Conservation (phyloP, 2,888 invertebrate genomes). For the Dolichopus griseipennis region DNA sequence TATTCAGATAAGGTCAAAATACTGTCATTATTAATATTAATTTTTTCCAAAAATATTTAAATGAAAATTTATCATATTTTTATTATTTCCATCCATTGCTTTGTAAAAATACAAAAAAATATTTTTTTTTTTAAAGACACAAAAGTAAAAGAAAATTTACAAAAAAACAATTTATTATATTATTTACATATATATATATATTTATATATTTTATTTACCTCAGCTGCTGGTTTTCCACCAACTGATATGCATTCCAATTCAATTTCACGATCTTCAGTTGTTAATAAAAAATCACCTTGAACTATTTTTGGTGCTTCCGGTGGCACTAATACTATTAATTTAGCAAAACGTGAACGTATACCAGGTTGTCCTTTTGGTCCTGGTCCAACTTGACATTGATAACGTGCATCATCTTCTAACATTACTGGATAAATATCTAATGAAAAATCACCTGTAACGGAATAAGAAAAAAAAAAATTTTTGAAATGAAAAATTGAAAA, state of each 20-base stretch:
- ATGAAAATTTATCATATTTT: too few species aligned
- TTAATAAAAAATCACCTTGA: constrained; percentile 73
- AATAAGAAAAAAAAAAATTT: constrained; percentile 31
- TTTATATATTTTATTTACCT: constrained; percentile 50
- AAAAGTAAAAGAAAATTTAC: background rate
- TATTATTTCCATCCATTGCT: too few species aligned
- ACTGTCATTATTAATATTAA: too few species aligned
- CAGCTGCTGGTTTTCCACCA: constrained; percentile 89
- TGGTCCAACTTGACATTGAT: constrained; percentile 90
- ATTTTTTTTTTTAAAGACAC: too few species aligned
- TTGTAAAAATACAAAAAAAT: too few species aligned
- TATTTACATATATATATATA: background rate
- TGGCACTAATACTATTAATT: constrained; percentile 77
- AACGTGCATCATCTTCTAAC: constrained; percentile 84
- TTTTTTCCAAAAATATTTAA: too few species aligned
- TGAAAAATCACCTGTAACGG: constrained; percentile 63
- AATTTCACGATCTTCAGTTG: constrained; percentile 81
- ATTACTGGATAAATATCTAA: constrained; percentile 82
- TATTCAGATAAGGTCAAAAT: too few species aligned
- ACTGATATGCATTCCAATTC: constrained; percentile 84
- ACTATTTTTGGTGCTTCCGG: constrained; percentile 84
- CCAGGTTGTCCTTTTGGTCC: constrained; percentile 65
- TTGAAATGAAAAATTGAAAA: too few species aligned
- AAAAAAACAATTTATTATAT: background rate
- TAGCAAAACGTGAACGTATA: constrained; percentile 77